Conservation (phyloP, 2,113 vertebrate genomes). For the Aleadryas rufinucha region DNA sequence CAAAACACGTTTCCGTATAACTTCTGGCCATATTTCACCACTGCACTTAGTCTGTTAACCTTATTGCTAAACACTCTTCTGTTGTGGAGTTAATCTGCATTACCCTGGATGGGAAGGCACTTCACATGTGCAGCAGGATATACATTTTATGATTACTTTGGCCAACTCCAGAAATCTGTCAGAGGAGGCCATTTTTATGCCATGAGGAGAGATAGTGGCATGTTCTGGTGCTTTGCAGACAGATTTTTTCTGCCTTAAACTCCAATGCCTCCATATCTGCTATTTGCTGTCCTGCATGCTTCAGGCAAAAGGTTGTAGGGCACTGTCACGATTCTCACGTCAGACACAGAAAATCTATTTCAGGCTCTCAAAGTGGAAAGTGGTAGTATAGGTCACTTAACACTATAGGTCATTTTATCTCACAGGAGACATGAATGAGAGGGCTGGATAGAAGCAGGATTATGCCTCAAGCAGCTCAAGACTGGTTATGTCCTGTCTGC, state of each 20-base stretch:
- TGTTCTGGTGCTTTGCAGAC: not conserved
- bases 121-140: not conserved
- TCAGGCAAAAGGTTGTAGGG: not conserved
- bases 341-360: conserved; percentile 41
- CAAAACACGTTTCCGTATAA: not conserved
- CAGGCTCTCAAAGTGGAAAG: not conserved
- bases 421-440: not conserved
- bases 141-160: not conserved
- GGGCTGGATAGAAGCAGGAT: not conserved
- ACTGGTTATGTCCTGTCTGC: not conserved
- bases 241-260: not conserved
- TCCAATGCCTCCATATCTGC: not conserved
- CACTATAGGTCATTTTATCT: not conserved
- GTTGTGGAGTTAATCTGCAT: not conserved
- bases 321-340: not conserved
- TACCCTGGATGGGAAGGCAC: not conserved
- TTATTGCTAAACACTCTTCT: not conserved
- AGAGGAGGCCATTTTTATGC: not conserved
- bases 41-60: not conserved
- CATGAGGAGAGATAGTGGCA: not conserved
- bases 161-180: not conserved
- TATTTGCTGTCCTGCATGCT: not conserved
- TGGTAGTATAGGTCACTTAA: not conserved
- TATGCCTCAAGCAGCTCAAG: not conserved
- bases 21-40: not conserved